Conservation (phyloP, 2,888 invertebrate genomes). For the Athalia cordata region DNA sequence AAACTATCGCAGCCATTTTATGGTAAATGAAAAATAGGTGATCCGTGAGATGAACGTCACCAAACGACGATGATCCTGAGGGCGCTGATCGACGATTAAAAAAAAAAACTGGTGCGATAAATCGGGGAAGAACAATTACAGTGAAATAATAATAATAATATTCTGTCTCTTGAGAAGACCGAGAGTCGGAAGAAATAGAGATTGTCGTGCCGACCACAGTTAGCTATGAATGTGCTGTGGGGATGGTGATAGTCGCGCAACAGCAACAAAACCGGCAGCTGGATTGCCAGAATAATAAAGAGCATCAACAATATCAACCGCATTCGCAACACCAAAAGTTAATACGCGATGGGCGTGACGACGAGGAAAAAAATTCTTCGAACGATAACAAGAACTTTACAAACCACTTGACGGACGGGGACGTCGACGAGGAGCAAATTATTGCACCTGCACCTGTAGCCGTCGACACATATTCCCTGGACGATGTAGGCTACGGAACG, state of each 20-base stretch:
- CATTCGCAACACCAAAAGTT: no score
- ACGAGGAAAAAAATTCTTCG: constrained; percentile 4
- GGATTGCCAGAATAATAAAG: background rate
- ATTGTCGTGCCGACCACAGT: no score
- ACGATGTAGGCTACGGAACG: constrained; percentile 1
- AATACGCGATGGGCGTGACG: background rate
- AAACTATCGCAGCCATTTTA: constrained; percentile 14
- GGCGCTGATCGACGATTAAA: no score
- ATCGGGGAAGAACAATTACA: no score
- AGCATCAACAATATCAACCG: constrained; percentile 9
- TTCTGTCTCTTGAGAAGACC: no score
- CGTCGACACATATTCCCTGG: background rate
- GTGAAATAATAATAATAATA: no score
- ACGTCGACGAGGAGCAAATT: constrained; percentile 3
- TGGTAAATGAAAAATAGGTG: background rate
- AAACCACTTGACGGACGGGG: background rate
- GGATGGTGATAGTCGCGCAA: constrained; percentile 59
- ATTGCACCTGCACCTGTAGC: background rate
- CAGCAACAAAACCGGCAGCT: constrained; percentile 48
- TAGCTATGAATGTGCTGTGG: constrained; percentile 46
- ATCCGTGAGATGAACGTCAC: background rate
- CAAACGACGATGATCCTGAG: background rate
- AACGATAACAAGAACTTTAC: background rate
- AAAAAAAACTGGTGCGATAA: background rate
- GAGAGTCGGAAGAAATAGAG: no score